Percentiles rank a stretch among this genome's conserved stretches.
Evolutionary conservation across 2,888 invertebrate genomes (phyloP).

Genomic region (Gnatocerus cornutus): DNA sequence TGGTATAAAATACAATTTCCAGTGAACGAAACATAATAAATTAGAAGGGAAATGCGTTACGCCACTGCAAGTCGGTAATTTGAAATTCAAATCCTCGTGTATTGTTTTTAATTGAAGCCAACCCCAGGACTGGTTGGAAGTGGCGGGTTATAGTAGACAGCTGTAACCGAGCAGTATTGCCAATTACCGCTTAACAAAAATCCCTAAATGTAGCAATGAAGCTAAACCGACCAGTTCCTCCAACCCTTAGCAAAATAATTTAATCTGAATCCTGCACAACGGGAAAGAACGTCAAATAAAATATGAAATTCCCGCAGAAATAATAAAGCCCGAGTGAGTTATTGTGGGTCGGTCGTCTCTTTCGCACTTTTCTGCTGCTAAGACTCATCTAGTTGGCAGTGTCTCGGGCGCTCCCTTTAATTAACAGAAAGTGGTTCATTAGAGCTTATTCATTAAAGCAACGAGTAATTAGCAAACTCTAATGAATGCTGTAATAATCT

Average conservation of each 20-base stretch:
- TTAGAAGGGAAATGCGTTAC: constrained; percentile 42
- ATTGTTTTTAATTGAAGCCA: constrained; percentile 62
- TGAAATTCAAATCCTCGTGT: constrained; percentile 60
- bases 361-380: constrained; percentile 63
- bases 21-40: constrained; percentile 45
- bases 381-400: constrained; percentile 67
- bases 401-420: constrained; percentile 78
- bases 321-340: constrained; percentile 58
- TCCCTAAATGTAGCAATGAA: constrained; percentile 61
- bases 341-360: constrained; percentile 56
- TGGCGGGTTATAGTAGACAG: constrained; percentile 57
- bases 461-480: constrained; percentile 92
- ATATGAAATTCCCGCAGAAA: constrained; percentile 60
- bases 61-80: constrained; percentile 56
- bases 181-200: constrained; percentile 65
- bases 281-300: constrained; percentile 58
- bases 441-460: constrained; percentile 93
- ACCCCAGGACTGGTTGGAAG: constrained; percentile 55
- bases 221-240: constrained; percentile 56
- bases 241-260: constrained; percentile 61
- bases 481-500: constrained; percentile 88
- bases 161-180: constrained; percentile 59
- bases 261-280: constrained; percentile 60
- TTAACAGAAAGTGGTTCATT: constrained; percentile 94
- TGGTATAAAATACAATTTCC: constrained; percentile 25